These are phyloP conservation scores for Polymixis lichenea DNA, from an alignment of 2,888 invertebrate genomes.

Conservation along the genomic window DNA sequence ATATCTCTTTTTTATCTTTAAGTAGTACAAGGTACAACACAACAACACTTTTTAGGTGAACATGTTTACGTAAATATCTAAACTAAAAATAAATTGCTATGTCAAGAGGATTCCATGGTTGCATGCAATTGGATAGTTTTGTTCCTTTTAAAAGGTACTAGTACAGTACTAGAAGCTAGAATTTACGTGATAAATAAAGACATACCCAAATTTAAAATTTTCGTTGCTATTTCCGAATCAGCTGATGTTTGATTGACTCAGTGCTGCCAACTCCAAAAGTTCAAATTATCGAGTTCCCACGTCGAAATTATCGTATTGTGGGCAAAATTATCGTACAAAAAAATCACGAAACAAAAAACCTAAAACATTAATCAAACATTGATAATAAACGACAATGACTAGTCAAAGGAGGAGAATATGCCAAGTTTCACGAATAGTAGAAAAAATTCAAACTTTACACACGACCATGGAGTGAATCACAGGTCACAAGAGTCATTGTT, in stretches of 20 bases:
- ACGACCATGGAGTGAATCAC: too few relatives aligned
- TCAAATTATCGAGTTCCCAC: too few relatives aligned
- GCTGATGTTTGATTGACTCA: slow-evolving; percentile 40
- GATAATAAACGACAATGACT: too few relatives aligned
- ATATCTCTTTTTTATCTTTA: background rate
- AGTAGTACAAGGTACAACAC: slow-evolving; percentile 42
- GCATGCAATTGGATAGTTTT: background rate
- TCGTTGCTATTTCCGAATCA: slow-evolving; percentile 37
- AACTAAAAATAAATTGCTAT: background rate
- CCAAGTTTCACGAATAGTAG: too few relatives aligned
- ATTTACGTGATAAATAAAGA: background rate
- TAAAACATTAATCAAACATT: too few relatives aligned
- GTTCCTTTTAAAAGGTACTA: background rate
- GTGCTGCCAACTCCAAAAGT: too few relatives aligned
- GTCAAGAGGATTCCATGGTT: background rate
- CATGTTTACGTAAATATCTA: background rate
- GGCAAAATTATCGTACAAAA: too few relatives aligned
- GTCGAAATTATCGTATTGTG: too few relatives aligned
- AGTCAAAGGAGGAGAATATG: too few relatives aligned
- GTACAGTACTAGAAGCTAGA: background rate
- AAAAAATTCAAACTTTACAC: too few relatives aligned
- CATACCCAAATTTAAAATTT: slow-evolving; percentile 33
- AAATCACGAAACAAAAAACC: too few relatives aligned
- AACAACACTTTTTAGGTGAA: slow-evolving; percentile 3
- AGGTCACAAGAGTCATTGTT: too few relatives aligned